phyloP scores from a whole-genome alignment of 2,113 vertebrate genomes.

The Rhizomys pruinosus region DNA sequence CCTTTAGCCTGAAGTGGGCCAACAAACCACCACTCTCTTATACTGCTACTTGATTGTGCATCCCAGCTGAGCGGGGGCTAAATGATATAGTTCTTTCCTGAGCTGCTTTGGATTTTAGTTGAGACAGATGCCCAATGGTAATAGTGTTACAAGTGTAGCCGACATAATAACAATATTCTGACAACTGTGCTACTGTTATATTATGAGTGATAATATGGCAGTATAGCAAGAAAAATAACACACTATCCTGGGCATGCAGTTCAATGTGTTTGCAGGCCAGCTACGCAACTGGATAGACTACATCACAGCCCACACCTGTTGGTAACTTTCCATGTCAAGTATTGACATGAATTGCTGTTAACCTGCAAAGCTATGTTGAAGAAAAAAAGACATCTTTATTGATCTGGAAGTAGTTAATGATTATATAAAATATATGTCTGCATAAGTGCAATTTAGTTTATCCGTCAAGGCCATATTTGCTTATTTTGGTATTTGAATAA shows the following conservation, averaged over 20 bases:
- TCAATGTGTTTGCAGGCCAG: background rate
- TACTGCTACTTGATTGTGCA: background rate
- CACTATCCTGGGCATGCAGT: background rate
- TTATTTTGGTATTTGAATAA: constrained; percentile 40
- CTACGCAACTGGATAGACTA: background rate
- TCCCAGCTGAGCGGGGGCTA: constrained; percentile 26
- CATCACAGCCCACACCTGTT: background rate
- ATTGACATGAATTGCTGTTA: constrained; percentile 5
- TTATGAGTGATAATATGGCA: background rate
- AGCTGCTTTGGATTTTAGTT: constrained; percentile 39
- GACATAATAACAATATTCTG: constrained; percentile 38
- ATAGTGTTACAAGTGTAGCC: background rate
- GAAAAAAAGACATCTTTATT: constrained; percentile 17
- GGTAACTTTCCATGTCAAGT: background rate
- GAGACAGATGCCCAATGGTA: background rate
- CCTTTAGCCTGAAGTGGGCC: background rate
- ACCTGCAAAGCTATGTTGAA: background rate
- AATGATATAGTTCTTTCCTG: constrained; percentile 2
- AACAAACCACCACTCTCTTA: background rate
- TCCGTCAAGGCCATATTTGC: constrained; percentile 2
- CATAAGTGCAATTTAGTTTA: background rate
- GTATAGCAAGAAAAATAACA: constrained; percentile 25
- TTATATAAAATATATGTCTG: constrained; percentile 34
- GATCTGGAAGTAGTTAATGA: constrained; percentile 38
- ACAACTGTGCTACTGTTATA: background rate